A percentile compares a stretch with the other conserved stretches of the same genome.
Evolutionary conservation across 2,113 vertebrate species (phyloP).

Genomic region (Melanostigma gelatinosum): DNA sequence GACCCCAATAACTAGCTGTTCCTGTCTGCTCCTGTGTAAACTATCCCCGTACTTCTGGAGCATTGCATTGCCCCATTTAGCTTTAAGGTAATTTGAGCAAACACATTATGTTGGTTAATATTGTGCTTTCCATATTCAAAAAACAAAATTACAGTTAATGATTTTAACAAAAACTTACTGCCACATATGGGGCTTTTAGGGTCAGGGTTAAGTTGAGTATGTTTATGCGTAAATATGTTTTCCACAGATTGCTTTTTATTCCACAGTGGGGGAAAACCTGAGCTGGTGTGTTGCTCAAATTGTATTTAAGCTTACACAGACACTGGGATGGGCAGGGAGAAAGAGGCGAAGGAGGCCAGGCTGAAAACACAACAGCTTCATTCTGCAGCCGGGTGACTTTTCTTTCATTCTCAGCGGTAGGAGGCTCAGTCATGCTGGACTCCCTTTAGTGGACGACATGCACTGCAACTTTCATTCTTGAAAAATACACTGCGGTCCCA

Average conservation of each 20-base stretch:
- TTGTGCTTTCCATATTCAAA: neutral
- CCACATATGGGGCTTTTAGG: neutral
- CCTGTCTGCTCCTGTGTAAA: too few relatives aligned
- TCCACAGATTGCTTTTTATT: neutral
- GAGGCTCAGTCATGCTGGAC: slow-evolving; percentile 62
- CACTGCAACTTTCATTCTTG: slow-evolving; percentile 50
- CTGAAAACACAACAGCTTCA: slow-evolving; percentile 27
- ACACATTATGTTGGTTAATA: neutral
- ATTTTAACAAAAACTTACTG: too few relatives aligned
- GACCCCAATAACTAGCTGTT: neutral
- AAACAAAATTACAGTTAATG: neutral
- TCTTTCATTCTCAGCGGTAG: slow-evolving; percentile 53
- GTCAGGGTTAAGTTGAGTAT: too few relatives aligned
- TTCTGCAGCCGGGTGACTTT: slow-evolving; percentile 30
- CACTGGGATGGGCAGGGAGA: slow-evolving; percentile 17
- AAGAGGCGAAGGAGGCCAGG: slow-evolving; percentile 11
- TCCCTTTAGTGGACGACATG: slow-evolving; percentile 50
- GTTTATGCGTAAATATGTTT: slow-evolving; percentile 3
- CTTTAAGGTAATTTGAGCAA: too few relatives aligned
- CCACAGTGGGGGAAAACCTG: neutral
- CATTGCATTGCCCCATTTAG: neutral
- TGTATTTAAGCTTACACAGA: slow-evolving; percentile 20
- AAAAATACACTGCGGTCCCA: slow-evolving; percentile 22
- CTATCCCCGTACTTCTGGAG: neutral
- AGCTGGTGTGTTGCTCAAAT: neutral